These are phyloP conservation scores for Triplophysa yarkandensis DNA, from an alignment of 2,797 vertebrate species.

Conservation along the genomic window DNA sequence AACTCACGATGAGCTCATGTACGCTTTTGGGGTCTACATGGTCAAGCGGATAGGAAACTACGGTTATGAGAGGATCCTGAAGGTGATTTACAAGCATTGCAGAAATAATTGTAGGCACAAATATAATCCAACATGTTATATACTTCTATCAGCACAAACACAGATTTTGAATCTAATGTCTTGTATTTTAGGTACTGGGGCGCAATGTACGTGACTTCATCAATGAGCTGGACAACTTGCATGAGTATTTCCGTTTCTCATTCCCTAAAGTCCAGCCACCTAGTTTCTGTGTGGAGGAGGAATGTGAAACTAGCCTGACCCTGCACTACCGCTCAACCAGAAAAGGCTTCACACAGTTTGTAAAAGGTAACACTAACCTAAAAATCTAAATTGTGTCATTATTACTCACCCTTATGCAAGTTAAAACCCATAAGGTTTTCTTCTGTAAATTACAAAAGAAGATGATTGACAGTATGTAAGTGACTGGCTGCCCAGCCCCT, in stretches of 20 bases:
- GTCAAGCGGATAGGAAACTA: constrained; percentile 80
- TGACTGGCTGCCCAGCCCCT: not conserved
- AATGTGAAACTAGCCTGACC: constrained; percentile 77
- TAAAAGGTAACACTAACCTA: constrained; percentile 70
- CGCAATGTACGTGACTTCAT: constrained; percentile 80
- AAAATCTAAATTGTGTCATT: not conserved
- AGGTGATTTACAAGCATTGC: constrained; percentile 61
- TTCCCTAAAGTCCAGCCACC: constrained; percentile 80
- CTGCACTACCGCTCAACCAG: constrained; percentile 77
- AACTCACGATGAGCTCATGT: constrained; percentile 80
- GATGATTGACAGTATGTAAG: not conserved
- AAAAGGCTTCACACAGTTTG: constrained; percentile 79
- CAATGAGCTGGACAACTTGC: constrained; percentile 76
- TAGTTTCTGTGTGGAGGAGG: constrained; percentile 79
- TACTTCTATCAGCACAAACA: not conserved
- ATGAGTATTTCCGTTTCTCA: constrained; percentile 80
- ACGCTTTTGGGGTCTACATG: constrained; percentile 79
- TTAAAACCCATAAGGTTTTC: not conserved
- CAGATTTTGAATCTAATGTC: not conserved
- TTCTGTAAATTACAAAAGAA: not conserved
- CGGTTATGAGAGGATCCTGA: constrained; percentile 77
- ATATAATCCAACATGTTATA: not conserved
- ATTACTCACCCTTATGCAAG: not conserved
- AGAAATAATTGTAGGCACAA: constrained; percentile 2
- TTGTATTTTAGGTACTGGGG: constrained; percentile 68